phyloP scores from a whole-genome alignment of 2,113 vertebrate genomes.

The Ammodytes marinus region DNA sequence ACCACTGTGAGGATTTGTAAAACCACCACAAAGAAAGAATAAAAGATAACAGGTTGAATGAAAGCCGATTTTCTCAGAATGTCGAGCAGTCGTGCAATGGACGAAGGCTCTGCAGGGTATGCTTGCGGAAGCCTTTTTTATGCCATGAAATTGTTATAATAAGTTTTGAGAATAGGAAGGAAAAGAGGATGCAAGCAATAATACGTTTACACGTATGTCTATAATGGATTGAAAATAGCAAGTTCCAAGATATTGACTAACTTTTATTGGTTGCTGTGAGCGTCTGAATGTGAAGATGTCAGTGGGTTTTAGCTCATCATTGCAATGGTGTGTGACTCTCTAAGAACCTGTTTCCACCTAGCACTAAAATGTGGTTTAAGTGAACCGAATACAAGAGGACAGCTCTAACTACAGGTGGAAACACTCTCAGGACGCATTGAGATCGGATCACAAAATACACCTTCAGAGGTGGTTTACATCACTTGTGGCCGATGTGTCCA shows the following conservation, averaged over 20 bases:
- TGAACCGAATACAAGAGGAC: too few relatives aligned
- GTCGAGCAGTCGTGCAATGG: constrained; percentile 2
- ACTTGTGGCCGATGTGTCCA: too few relatives aligned
- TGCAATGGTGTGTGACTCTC: constrained; percentile 1
- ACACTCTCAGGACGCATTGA: too few relatives aligned
- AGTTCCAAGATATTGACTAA: constrained; percentile 48
- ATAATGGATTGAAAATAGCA: constrained; percentile 53
- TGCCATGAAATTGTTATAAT: neutral
- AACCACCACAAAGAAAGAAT: constrained; percentile 47
- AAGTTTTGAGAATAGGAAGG: constrained; percentile 4
- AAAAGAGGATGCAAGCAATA: constrained; percentile 25
- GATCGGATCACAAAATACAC: too few relatives aligned
- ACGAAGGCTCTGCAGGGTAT: constrained; percentile 40
- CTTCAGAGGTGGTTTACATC: too few relatives aligned
- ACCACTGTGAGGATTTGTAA: constrained; percentile 33
- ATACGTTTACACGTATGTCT: constrained; percentile 44
- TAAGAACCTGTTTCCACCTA: too few relatives aligned
- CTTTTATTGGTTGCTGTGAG: constrained; percentile 5
- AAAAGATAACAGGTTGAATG: constrained; percentile 56
- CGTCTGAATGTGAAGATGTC: constrained; percentile 9
- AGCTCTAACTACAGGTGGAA: too few relatives aligned
- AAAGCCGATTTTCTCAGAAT: constrained; percentile 45
- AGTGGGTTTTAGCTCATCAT: constrained; percentile 8
- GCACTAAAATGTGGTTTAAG: too few relatives aligned
- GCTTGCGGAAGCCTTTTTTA: constrained; percentile 65